Percentiles rank a stretch among this genome's conserved stretches.
Conservation (phyloP, 2,113 vertebrate species). For the Galbula dea region DNA sequence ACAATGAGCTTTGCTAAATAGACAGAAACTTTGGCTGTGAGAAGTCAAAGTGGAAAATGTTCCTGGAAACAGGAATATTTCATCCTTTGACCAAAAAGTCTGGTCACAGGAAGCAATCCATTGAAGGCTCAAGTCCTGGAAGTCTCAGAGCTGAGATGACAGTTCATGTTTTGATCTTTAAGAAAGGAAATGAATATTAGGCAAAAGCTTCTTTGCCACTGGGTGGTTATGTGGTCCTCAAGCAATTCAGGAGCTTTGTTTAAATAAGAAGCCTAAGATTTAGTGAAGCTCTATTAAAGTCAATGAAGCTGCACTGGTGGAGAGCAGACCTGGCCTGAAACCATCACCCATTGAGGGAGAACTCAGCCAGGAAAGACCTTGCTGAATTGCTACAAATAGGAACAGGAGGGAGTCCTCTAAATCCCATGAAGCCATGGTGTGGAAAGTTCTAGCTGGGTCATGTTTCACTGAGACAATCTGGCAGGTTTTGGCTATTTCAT, state of each 20-base stretch:
- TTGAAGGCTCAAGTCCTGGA: background rate
- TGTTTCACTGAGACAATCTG: background rate
- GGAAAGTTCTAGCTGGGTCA: background rate
- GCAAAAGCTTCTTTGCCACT: background rate
- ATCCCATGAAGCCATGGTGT: background rate
- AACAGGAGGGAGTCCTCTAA: too few species aligned
- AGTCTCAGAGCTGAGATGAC: background rate
- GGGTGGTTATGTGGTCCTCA: background rate
- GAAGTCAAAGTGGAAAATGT: background rate
- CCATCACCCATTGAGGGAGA: background rate
- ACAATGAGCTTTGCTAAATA: fast-evolving
- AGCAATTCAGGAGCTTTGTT: background rate
- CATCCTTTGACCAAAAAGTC: background rate
- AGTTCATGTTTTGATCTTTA: background rate
- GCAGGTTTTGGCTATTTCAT: background rate
- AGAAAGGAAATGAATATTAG: background rate
- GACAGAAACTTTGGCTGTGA: background rate
- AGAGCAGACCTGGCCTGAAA: background rate
- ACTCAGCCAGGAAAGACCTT: background rate
- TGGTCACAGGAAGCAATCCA: background rate
- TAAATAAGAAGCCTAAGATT: background rate
- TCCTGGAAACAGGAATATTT: background rate
- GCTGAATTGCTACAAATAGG: too few species aligned
- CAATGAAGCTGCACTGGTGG: background rate
- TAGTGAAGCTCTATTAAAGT: background rate